Evolutionary conservation across 2,113 vertebrate species (phyloP).

Genomic region (Seriola rivoliana): DNA sequence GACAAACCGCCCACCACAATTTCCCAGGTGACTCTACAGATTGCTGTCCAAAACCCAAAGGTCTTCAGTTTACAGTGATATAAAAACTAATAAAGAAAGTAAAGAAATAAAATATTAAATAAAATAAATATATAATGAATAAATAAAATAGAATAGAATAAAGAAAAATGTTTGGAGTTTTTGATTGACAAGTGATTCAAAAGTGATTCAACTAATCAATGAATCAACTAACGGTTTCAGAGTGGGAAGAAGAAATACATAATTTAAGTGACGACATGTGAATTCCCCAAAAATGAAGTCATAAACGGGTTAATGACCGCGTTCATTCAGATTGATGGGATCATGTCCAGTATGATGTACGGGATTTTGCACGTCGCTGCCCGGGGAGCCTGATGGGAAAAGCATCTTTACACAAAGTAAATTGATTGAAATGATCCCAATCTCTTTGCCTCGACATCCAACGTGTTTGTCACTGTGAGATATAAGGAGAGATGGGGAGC

Average conservation of each 20-base stretch:
- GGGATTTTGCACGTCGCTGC: conserved; percentile 12
- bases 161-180: neutral
- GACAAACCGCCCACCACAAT: neutral
- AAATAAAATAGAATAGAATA: too few species aligned
- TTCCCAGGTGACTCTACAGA: neutral
- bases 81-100: neutral
- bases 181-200: neutral
- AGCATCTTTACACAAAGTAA: conserved; percentile 1
- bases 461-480: conserved; percentile 43
- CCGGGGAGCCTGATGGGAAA: conserved; percentile 13
- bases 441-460: conserved; percentile 32
- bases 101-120: too few species aligned
- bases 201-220: neutral
- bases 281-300: neutral
- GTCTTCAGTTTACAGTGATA: neutral
- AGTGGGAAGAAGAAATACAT: neutral
- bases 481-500: conserved; percentile 27
- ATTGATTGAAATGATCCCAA: conserved; percentile 32
- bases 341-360: conserved; percentile 16
- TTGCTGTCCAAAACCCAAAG: neutral
- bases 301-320: neutral
- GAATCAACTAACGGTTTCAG: neutral
- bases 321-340: conserved; percentile 9
- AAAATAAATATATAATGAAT: too few species aligned
- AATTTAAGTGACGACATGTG: neutral